A percentile compares a stretch with the other conserved stretches of the same genome.
These are phyloP conservation scores for Heliconius ismenius DNA, from an alignment of 2,888 invertebrate species.

Conservation along the genomic window DNA sequence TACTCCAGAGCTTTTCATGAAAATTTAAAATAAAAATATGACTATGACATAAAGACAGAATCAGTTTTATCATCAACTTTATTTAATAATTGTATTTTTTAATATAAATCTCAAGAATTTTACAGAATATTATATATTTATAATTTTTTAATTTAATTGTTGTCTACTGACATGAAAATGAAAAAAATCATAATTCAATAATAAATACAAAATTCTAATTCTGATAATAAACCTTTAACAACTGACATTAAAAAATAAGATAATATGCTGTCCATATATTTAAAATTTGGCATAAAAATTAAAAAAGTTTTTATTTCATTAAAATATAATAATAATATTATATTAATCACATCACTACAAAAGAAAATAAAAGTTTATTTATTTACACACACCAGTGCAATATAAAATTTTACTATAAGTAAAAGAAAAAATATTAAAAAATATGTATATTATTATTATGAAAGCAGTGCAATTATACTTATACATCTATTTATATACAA, in stretches of 20 bases:
- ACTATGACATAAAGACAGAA: conserved; percentile 9
- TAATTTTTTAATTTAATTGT: neutral
- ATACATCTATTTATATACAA: conserved; percentile 53
- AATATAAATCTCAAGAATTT: neutral
- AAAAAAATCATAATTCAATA: neutral
- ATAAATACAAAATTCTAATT: neutral
- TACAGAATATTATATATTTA: neutral
- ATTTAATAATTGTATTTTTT: conserved; percentile 9
- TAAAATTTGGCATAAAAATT: conserved; percentile 27
- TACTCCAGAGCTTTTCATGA: conserved; percentile 7
- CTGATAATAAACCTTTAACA: conserved; percentile 8
- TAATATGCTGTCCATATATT: conserved; percentile 22
- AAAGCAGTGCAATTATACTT: conserved; percentile 69
- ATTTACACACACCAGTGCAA: conserved; percentile 72
- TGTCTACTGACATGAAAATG: neutral
- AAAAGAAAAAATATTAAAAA: conserved; percentile 56
- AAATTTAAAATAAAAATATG: neutral
- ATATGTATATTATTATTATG: conserved; percentile 50
- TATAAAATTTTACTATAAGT: conserved; percentile 78
- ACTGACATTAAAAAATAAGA: conserved; percentile 19
- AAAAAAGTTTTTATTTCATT: conserved; percentile 27
- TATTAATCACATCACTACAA: conserved; percentile 39
- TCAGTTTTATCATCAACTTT: neutral
- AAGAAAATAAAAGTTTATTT: conserved; percentile 49
- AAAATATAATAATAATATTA: conserved; percentile 16